phyloP scores from a whole-genome alignment of 2,888 invertebrate genomes.

The Acrobasis suavella region DNA sequence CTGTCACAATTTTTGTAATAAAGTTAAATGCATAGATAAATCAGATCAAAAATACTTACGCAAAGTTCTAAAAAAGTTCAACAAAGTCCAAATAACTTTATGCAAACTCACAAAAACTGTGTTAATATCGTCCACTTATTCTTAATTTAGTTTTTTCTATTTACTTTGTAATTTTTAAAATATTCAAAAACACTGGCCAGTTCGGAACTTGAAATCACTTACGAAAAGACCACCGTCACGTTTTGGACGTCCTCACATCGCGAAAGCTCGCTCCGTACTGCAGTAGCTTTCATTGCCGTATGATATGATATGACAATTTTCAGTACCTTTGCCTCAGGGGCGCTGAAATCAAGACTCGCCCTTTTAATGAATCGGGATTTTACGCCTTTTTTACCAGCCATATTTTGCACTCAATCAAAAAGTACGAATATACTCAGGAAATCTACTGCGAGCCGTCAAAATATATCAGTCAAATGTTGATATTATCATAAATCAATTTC shows the following conservation, averaged over 20 bases:
- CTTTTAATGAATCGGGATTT: neutral
- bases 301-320: neutral
- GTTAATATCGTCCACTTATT: neutral
- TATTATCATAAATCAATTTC: too few species aligned
- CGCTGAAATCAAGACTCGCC: neutral
- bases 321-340: neutral
- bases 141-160: neutral
- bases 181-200: neutral
- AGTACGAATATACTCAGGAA: neutral
- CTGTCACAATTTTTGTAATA: too few species aligned
- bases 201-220: constrained; percentile 4
- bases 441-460: too few species aligned
- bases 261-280: constrained; percentile 2
- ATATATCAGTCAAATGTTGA: too few species aligned
- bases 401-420: neutral
- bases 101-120: neutral
- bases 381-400: neutral
- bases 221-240: neutral
- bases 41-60: constrained; percentile 1
- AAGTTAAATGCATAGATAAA: too few species aligned
- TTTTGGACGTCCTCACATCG: neutral
- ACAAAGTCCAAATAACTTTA: constrained; percentile 6
- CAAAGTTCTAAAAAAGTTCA: constrained; percentile 1
- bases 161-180: neutral
- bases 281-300: neutral